phyloP scores from a whole-genome alignment of 2,797 vertebrate genomes.

The Pangasius krempfi region DNA sequence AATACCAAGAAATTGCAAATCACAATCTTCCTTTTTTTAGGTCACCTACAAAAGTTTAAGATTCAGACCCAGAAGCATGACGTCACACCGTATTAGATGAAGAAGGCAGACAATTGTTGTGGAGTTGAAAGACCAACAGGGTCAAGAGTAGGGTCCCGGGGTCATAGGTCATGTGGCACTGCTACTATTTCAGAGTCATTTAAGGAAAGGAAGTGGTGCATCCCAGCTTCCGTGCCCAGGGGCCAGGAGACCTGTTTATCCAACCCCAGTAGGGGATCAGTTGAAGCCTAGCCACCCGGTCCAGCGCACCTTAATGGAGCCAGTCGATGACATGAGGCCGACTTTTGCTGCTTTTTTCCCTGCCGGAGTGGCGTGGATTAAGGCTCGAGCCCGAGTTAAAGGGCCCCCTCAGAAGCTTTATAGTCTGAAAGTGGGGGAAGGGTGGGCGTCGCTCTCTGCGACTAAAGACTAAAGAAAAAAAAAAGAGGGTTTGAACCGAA shows the following conservation, averaged over 20 bases:
- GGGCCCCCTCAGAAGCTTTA: slow-evolving; percentile 36
- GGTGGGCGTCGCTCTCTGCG: slow-evolving; percentile 31
- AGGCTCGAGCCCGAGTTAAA: slow-evolving; percentile 52
- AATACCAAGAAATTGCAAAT: not conserved
- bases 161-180: slow-evolving; percentile 78
- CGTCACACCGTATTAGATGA: slow-evolving; percentile 8
- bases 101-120: slow-evolving; percentile 67
- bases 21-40: not conserved
- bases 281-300: slow-evolving; percentile 71
- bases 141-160: slow-evolving; percentile 69
- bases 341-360: slow-evolving; percentile 27
- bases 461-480: slow-evolving; percentile 44
- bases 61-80: slow-evolving; percentile 1
- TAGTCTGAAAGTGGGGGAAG: slow-evolving; percentile 30
- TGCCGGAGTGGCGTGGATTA: slow-evolving; percentile 34
- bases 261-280: slow-evolving; percentile 72
- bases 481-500: slow-evolving; percentile 26
- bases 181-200: slow-evolving; percentile 60
- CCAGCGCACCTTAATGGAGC: slow-evolving; percentile 72
- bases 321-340: slow-evolving; percentile 2
- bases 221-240: slow-evolving; percentile 57
- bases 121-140: slow-evolving; percentile 74
- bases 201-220: slow-evolving; percentile 69
- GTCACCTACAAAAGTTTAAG: not conserved
- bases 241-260: slow-evolving; percentile 75